Conservation (phyloP, 2,888 invertebrate species). For the Latheticus oryzae region DNA sequence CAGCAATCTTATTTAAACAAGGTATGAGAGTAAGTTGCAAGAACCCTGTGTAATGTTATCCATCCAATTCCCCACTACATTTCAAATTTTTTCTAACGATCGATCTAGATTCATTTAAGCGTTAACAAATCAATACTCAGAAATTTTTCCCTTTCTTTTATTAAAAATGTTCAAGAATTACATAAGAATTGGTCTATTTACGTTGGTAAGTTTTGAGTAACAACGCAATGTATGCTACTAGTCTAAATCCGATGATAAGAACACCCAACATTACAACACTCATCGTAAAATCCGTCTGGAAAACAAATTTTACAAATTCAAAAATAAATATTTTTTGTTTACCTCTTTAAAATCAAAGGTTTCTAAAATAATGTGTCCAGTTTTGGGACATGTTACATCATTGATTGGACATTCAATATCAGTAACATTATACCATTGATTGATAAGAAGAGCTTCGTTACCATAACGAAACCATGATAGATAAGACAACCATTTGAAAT, state of each 20-base stretch:
- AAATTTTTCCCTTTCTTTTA: background rate
- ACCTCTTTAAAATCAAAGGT: slow-evolving; percentile 83
- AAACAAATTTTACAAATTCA: slow-evolving; percentile 3
- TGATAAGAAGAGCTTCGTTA: slow-evolving; percentile 88
- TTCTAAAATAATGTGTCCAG: slow-evolving; percentile 82
- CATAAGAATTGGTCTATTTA: slow-evolving; percentile 6
- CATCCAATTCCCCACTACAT: slow-evolving; percentile 23
- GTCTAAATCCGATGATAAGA: slow-evolving; percentile 79
- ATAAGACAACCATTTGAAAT: slow-evolving; percentile 88
- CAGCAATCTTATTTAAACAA: slow-evolving; percentile 21
- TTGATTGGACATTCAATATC: slow-evolving; percentile 77
- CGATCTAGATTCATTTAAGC: slow-evolving; percentile 36
- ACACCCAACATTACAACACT: slow-evolving; percentile 79
- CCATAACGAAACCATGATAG: slow-evolving; percentile 94
- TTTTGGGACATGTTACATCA: slow-evolving; percentile 82
- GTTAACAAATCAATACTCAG: slow-evolving; percentile 28
- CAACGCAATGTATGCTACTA: slow-evolving; percentile 81
- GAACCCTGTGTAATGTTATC: slow-evolving; percentile 28
- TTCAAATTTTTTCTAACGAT: slow-evolving; percentile 17
- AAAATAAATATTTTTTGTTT: slow-evolving; percentile 38
- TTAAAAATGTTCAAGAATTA: background rate
- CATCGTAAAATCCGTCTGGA: slow-evolving; percentile 59
- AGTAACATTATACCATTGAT: slow-evolving; percentile 88
- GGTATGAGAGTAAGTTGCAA: slow-evolving; percentile 15
- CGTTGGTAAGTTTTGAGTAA: slow-evolving; percentile 72